Evolutionary conservation across 2,888 invertebrate genomes (phyloP).

Genomic region (Tiliacea aurago): DNA sequence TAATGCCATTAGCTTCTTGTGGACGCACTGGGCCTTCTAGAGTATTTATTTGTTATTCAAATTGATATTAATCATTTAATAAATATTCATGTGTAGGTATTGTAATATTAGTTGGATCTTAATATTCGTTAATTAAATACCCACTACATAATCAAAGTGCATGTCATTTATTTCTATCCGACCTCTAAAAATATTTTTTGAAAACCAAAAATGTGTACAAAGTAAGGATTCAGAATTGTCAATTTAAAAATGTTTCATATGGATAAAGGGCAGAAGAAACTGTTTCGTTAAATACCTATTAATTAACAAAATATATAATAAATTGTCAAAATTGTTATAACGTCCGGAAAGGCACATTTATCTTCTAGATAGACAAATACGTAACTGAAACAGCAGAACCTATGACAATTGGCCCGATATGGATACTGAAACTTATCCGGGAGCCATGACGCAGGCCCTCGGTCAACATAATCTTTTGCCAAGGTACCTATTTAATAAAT

Average conservation of each 20-base stretch:
- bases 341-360: background rate
- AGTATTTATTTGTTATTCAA: constrained; percentile 1
- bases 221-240: background rate
- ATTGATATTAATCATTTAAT: too few species aligned
- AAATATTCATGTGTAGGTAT: background rate
- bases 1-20: constrained; percentile 42
- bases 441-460: background rate
- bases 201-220: background rate
- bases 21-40: constrained; percentile 10
- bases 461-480: too few species aligned
- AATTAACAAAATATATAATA: background rate
- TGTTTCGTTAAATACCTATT: background rate
- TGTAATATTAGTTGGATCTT: background rate
- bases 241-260: background rate
- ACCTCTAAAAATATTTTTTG: background rate
- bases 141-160: background rate
- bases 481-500: background rate
- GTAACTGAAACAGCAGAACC: background rate
- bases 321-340: background rate
- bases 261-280: constrained; percentile 1
- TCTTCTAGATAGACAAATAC: background rate
- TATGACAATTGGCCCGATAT: background rate
- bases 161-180: background rate
- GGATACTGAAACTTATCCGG: background rate
- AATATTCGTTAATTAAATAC: background rate